A percentile compares a stretch with the other conserved stretches of the same genome.
Conservation (phyloP, 2,113 vertebrate genomes). For the Chloropsis hardwickii region DNA sequence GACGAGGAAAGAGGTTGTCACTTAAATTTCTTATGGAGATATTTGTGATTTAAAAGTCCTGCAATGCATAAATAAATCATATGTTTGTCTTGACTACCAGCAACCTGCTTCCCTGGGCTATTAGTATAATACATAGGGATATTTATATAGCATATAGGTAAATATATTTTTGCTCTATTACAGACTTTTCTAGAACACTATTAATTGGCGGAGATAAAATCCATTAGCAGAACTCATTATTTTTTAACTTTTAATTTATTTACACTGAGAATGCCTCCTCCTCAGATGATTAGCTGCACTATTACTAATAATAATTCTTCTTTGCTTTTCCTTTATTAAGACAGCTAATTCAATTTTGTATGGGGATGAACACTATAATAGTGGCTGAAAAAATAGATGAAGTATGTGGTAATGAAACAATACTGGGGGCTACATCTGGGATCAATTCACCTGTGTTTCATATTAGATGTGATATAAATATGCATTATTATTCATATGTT, state of each 20-base stretch:
- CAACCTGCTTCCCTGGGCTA: not conserved
- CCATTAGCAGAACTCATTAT: conserved; percentile 26
- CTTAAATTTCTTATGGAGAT: not conserved
- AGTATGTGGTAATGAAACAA: not conserved
- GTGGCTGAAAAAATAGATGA: not conserved
- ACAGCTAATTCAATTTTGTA: conserved; percentile 22
- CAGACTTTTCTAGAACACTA: not conserved
- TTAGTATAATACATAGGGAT: not conserved
- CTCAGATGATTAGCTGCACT: conserved; percentile 38
- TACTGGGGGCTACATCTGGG: not conserved
- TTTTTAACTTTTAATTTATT: conserved; percentile 60
- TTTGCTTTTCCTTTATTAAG: conserved; percentile 46
- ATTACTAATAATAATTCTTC: conserved; percentile 38
- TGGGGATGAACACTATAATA: not conserved
- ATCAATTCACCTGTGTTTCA: not conserved
- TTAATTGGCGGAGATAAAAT: conserved; percentile 28
- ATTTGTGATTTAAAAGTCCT: not conserved
- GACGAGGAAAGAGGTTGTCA: not conserved
- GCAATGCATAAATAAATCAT: not conserved
- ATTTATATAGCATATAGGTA: not conserved
- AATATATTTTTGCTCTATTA: conserved; percentile 4
- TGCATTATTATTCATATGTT: not conserved
- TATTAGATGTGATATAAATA: not conserved
- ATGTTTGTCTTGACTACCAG: not conserved
- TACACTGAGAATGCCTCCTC: conserved; percentile 22